These are phyloP conservation scores for Xestia sexstrigata DNA, from an alignment of 2,888 invertebrate genomes.

Conservation along the genomic window DNA sequence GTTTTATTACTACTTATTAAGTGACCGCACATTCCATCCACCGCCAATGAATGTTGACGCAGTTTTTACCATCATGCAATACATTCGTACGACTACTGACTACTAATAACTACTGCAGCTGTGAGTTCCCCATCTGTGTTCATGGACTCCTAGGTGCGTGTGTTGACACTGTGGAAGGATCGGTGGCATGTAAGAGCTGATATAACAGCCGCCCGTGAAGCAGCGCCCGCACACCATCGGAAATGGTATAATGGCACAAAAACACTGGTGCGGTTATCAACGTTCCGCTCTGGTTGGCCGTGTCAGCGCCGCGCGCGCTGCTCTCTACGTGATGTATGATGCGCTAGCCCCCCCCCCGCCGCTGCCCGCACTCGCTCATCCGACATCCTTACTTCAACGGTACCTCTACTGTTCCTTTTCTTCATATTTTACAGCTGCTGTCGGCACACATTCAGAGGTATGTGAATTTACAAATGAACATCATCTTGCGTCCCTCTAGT, in stretches of 20 bases:
- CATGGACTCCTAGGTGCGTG: not conserved
- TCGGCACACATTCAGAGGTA: not conserved
- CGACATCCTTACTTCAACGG: constrained; percentile 61
- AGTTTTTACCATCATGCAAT: not conserved
- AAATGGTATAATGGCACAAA: constrained; percentile 71
- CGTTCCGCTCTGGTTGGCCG: constrained; percentile 79
- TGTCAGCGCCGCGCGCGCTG: constrained; percentile 71
- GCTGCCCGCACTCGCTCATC: constrained; percentile 40
- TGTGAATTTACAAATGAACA: not conserved
- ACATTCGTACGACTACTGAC: not conserved
- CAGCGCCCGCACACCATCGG: constrained; percentile 51
- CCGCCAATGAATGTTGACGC: not conserved
- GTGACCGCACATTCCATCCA: not conserved
- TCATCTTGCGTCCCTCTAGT: not conserved
- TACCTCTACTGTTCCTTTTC: constrained; percentile 55
- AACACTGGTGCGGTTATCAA: constrained; percentile 72
- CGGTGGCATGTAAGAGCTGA: constrained; percentile 27
- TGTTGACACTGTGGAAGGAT: not conserved
- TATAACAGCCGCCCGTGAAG: constrained; percentile 55
- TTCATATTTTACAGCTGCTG: constrained; percentile 24
- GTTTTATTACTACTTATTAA: not conserved
- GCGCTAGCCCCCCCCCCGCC: constrained; percentile 21
- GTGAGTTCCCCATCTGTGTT: not conserved
- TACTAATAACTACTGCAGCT: not conserved
- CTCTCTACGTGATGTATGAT: constrained; percentile 66